Conservation (phyloP, 2,888 invertebrate species). For the Furcula furcula region DNA sequence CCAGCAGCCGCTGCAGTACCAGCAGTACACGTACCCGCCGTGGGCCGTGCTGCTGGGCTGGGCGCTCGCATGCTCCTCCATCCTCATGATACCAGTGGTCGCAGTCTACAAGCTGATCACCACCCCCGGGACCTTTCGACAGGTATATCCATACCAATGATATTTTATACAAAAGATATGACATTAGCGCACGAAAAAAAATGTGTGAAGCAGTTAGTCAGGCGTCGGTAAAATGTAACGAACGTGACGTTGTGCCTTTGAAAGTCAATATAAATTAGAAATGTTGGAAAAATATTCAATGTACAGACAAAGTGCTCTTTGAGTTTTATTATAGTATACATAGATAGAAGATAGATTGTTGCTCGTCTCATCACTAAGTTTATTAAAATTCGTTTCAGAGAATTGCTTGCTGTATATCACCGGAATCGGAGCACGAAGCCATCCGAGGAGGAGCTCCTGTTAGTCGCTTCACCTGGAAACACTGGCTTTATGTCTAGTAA, state of each 20-base stretch:
- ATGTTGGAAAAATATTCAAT: too few relatives aligned
- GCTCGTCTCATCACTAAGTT: too few relatives aligned
- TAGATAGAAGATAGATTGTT: too few relatives aligned
- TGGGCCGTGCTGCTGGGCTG: conserved; percentile 89
- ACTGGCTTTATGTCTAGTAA: conserved; percentile 87
- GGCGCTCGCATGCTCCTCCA: conserved; percentile 87
- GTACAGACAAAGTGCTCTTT: too few relatives aligned
- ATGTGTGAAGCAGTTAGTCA: too few relatives aligned
- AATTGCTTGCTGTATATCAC: conserved; percentile 85
- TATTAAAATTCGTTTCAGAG: conserved; percentile 61
- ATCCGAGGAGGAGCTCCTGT: conserved; percentile 83
- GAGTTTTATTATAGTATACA: too few relatives aligned
- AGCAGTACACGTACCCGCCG: conserved; percentile 85
- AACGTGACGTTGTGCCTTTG: too few relatives aligned
- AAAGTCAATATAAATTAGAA: too few relatives aligned
- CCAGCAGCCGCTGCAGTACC: conserved; percentile 85
- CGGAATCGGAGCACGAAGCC: conserved; percentile 84
- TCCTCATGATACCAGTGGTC: conserved; percentile 86
- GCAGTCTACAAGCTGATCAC: conserved; percentile 83
- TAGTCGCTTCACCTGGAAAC: conserved; percentile 83
- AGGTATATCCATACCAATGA: too few relatives aligned
- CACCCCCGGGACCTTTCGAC: conserved; percentile 84
- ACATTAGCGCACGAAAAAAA: too few relatives aligned
- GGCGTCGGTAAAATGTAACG: too few relatives aligned
- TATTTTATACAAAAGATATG: too few relatives aligned